Evolutionary conservation across 2,797 vertebrate genomes (phyloP), one percentile per base, ranked within the genome.

Genomic region (Gallinago solitaria): DNA sequence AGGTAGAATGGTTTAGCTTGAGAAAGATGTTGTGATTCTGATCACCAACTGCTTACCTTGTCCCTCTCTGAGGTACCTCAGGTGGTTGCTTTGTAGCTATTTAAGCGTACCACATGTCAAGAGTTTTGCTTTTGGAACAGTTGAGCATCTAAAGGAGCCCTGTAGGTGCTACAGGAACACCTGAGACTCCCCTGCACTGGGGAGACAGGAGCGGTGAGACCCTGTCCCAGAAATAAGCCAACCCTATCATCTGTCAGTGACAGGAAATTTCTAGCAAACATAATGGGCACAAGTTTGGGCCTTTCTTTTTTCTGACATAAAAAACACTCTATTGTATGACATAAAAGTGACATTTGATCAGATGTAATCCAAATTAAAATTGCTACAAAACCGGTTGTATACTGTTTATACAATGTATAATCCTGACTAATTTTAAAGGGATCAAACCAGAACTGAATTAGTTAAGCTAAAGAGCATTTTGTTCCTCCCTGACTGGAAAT

Each of bases 371-470:
- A 53, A 50, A 76, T 37, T 21, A 28, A 76, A 85, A 79, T 2
- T n/a, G 8, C 16, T 76, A 25, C 47, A 53, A 63, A 65, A 21
- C 6, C 0, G 0, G 3, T 5, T 56, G 15, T 2, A 19, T 37
- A 35, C 57, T 3, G 12, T 16, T 61, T 60, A 43, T 43, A 43
- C 17, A 32, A 27, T 19, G 9, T 32, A n/a, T 35, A 37, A 54
- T 18, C 28, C 28, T 33, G 21, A 56, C 59, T 54, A 16, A 63
- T 67, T 92, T 86, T 45, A 77, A 91, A 50, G 18, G 13, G 13
- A 24, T 56, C 67, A 81, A 65, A 48, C 3, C 45, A 71, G 57
- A 87, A 70, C 12, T 39, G 24, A 25, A 65, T 50, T 33, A 59
- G 19, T 56, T 79, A 78, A 67, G 5, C 27, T 65, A 56, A 71